A percentile compares a stretch with the other conserved stretches of the same genome.
These are phyloP conservation scores for Latrodectus geometricus DNA, from an alignment of 1,140 invertebrate species.

Conservation along the genomic window DNA sequence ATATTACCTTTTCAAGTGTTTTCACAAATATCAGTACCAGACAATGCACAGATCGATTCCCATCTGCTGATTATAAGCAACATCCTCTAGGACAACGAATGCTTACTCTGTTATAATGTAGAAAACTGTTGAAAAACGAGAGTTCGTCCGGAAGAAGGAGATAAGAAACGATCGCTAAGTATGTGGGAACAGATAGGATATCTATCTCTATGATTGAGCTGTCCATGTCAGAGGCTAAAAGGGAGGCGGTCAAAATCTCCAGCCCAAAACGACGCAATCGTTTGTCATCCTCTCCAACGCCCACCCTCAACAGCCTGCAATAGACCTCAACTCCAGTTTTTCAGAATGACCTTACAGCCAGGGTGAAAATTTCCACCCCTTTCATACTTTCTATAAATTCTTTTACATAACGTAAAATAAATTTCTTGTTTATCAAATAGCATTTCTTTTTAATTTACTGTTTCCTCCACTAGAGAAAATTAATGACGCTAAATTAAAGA, in stretches of 20 bases:
- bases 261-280: slow-evolving; percentile 25
- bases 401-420: no score
- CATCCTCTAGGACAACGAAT: no score
- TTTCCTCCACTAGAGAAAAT: no score
- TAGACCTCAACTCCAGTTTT: slow-evolving; percentile 46
- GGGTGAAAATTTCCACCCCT: slow-evolving; percentile 5
- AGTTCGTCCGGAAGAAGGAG: background rate
- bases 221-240: slow-evolving; percentile 53
- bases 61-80: no score
- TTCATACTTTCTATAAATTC: background rate
- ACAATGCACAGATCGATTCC: no score
- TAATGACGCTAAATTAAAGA: no score
- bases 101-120: no score
- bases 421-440: background rate
- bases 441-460: background rate
- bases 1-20: no score
- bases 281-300: slow-evolving; percentile 41
- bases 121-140: no score
- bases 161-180: background rate
- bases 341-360: background rate
- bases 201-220: slow-evolving; percentile 45
- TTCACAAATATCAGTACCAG: no score
- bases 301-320: slow-evolving; percentile 10
- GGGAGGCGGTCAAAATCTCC: slow-evolving; percentile 47
- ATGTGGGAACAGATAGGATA: slow-evolving; percentile 4